Evolutionary conservation across 2,888 invertebrate genomes (phyloP), one percentile per base, ranked within the genome.

Genomic region (Anagyrus pseudococci): DNA sequence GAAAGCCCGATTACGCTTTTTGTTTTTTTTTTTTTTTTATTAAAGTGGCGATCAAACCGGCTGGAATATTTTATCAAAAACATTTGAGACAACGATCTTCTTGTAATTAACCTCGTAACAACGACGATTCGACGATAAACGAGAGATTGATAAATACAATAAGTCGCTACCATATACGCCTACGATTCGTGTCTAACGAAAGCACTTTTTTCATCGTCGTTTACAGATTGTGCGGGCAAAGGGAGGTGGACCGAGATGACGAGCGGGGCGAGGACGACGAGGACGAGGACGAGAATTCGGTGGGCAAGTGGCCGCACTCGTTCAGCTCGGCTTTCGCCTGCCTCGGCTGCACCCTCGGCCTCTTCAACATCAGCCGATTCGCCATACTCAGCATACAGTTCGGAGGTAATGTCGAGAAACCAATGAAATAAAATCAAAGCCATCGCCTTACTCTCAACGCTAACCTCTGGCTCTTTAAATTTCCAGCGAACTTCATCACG

Each of bases 321-420:
- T 85, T 91, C 74, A 93, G 93, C 77, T 89, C 93, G 37, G 88
- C 90, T 78, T 82, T 95, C 71, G 93, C 94, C 23, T 88, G 91
- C 74, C 85, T 94, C 47, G 90, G 92, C 67, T 94, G 94, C 80
- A 94, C 94, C 2, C 82, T 95, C 69, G 94, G 94, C 55, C 86
- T 94, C 60, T 94, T 93, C 82, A 94, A 94, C 82, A 89, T 95
- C 72, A 92, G 92, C 73, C 87, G 94, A 73, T 94, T 94, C 81
- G 90, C 94, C 72, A 88, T 92, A 71, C 87, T 94, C 72, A 92
- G 93, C 73, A 87, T 93, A 70, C 91, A 93, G 77, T 95, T 93
- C 82, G 95, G 95, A 81, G 91, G 91, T 86, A 82, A 85, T 79
- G 17, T 43, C 43, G 15, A n/a, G n/a, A 33, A 33, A 33, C 13